Percentiles rank a stretch among this genome's conserved stretches.
Evolutionary conservation across 1,140 invertebrate genomes (phyloP).

Genomic region (Cydia fagiglandana): DNA sequence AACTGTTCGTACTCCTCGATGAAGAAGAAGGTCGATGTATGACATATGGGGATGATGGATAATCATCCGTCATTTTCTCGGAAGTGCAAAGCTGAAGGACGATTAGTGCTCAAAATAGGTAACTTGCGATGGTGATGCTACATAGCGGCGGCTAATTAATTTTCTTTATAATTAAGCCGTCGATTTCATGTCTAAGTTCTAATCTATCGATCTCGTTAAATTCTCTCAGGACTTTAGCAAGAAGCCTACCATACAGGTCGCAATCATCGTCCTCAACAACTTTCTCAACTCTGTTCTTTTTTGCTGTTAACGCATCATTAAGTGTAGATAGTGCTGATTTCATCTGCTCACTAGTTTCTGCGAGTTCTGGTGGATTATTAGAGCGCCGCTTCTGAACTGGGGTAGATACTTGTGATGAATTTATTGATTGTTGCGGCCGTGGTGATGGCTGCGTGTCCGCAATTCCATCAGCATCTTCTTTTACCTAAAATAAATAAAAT

Average conservation of each 20-base stretch:
- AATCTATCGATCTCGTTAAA: constrained; percentile 37
- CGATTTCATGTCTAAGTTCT: constrained; percentile 40
- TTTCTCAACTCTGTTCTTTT: constrained; percentile 17
- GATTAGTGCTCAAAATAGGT: too few species aligned
- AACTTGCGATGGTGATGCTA: too few species aligned
- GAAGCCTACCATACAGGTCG: constrained; percentile 42
- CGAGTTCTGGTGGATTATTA: neutral
- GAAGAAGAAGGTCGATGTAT: too few species aligned
- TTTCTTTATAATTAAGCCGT: constrained; percentile 26
- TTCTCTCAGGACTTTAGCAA: constrained; percentile 41
- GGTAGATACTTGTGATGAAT: neutral
- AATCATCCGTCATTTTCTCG: too few species aligned
- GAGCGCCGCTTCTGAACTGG: neutral
- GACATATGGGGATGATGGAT: too few species aligned
- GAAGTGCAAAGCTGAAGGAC: too few species aligned
- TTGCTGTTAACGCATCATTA: constrained; percentile 32
- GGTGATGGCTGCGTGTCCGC: neutral
- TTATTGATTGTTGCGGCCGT: neutral
- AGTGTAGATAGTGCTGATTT: neutral
- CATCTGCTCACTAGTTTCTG: neutral
- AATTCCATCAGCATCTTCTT: neutral
- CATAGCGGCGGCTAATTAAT: too few species aligned
- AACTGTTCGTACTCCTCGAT: too few species aligned
- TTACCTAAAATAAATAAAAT: neutral
- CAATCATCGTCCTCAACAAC: constrained; percentile 41